Conservation (phyloP, 2,113 vertebrate genomes). For the Jaculus jaculus region DNA sequence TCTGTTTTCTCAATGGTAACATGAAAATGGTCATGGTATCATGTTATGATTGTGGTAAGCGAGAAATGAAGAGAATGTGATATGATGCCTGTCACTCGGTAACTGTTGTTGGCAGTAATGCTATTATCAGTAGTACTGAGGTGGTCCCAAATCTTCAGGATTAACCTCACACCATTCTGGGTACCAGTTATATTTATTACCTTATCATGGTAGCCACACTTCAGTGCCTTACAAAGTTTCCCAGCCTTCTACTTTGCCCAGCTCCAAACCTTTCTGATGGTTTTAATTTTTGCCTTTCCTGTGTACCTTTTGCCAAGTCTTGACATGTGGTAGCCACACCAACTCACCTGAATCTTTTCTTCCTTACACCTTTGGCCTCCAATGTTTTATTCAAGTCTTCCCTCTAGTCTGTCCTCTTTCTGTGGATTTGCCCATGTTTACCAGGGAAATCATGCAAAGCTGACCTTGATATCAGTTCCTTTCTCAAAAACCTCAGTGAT, state of each 20-base stretch:
- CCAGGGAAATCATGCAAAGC: not conserved
- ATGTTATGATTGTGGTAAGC: not conserved
- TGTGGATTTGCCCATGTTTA: constrained; percentile 42
- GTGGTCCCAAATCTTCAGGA: not conserved
- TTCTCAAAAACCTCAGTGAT: not conserved
- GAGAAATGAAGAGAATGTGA: not conserved
- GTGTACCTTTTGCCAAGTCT: not conserved
- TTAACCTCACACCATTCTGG: not conserved
- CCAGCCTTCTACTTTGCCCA: not conserved
- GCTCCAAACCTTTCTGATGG: not conserved
- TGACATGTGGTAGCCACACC: not conserved
- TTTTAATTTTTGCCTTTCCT: constrained; percentile 17
- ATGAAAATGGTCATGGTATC: not conserved
- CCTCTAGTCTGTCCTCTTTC: constrained; percentile 6
- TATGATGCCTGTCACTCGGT: not conserved
- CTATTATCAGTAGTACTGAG: not conserved
- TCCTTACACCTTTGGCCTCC: not conserved
- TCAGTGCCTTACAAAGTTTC: not conserved
- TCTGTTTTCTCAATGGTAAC: constrained; percentile 28
- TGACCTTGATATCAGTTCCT: not conserved
- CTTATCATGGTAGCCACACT: not conserved
- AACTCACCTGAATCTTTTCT: not conserved
- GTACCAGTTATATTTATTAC: not conserved
- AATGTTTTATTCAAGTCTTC: not conserved
- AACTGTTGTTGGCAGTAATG: constrained; percentile 4